Evolutionary conservation across 2,113 vertebrate species (phyloP).

Genomic region (Leucosticte australis): DNA sequence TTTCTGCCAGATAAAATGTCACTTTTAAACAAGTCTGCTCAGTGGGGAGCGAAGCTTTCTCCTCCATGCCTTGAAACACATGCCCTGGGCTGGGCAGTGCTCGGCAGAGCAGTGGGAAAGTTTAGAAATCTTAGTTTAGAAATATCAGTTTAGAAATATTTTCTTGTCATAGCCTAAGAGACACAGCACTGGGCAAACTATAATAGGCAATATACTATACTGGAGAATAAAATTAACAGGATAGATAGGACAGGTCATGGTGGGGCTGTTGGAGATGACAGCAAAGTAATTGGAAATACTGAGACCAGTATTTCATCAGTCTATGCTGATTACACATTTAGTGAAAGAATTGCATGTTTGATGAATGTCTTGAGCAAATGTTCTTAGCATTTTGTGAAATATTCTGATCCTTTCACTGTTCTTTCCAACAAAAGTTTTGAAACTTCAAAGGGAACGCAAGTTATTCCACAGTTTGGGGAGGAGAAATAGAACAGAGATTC

Average conservation of each 20-base stretch:
- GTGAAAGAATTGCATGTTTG: not conserved
- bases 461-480: not conserved
- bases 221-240: not conserved
- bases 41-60: not conserved
- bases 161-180: not conserved
- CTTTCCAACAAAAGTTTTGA: not conserved
- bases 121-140: not conserved
- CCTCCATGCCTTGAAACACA: not conserved
- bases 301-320: not conserved
- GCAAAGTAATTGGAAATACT: not conserved
- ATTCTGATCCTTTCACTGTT: not conserved
- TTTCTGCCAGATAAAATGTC: constrained; percentile 2
- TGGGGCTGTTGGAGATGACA: not conserved
- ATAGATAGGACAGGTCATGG: not conserved
- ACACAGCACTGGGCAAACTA: not conserved
- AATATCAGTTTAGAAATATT: not conserved
- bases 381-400: not conserved
- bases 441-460: not conserved
- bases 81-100: not conserved
- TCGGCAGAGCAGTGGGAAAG: not conserved
- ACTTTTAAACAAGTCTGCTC: not conserved
- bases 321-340: not conserved
- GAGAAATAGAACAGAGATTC: not conserved
- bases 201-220: not conserved
- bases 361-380: not conserved